Evolutionary conservation across 1,140 invertebrate genomes (phyloP).

Genomic region (Drusus annulatus): DNA sequence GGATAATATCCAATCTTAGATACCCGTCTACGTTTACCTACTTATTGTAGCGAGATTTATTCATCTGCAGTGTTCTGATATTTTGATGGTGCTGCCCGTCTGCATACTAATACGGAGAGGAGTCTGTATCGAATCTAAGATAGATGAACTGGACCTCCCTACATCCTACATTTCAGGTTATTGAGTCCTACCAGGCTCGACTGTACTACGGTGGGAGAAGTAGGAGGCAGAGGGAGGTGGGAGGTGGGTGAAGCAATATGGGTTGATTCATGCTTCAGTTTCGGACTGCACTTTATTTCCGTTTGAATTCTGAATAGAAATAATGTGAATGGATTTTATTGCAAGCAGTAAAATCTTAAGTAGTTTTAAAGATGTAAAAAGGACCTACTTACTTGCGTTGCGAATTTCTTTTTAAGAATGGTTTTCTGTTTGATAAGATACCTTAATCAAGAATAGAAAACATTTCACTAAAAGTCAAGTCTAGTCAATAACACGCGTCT

Average conservation of each 20-base stretch:
- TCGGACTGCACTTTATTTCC: conserved; percentile 19
- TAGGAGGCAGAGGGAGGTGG: too few species aligned
- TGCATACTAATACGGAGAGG: conserved; percentile 50
- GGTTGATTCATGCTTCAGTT: conserved; percentile 15
- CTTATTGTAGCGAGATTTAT: too few species aligned
- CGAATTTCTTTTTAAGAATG: too few species aligned
- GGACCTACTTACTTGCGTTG: too few species aligned
- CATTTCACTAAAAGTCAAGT: too few species aligned
- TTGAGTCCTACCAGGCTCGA: conserved; percentile 12
- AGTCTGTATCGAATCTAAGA: conserved; percentile 33
- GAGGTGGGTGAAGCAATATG: background rate
- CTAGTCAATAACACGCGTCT: too few species aligned
- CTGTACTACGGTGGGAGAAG: background rate
- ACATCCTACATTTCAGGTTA: background rate
- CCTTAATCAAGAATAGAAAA: too few species aligned
- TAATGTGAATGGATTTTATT: background rate
- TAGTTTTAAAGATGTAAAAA: too few species aligned
- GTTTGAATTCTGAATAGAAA: conserved; percentile 4
- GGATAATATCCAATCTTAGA: too few species aligned
- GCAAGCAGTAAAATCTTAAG: too few species aligned
- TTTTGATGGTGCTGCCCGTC: conserved; percentile 50
- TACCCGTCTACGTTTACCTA: too few species aligned
- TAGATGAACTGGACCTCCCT: conserved; percentile 14
- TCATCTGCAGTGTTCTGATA: conserved; percentile 48
- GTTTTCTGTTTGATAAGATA: too few species aligned